Evolutionary conservation across 2,797 vertebrate species (phyloP).

Genomic region (Chrysocyon brachyurus): DNA sequence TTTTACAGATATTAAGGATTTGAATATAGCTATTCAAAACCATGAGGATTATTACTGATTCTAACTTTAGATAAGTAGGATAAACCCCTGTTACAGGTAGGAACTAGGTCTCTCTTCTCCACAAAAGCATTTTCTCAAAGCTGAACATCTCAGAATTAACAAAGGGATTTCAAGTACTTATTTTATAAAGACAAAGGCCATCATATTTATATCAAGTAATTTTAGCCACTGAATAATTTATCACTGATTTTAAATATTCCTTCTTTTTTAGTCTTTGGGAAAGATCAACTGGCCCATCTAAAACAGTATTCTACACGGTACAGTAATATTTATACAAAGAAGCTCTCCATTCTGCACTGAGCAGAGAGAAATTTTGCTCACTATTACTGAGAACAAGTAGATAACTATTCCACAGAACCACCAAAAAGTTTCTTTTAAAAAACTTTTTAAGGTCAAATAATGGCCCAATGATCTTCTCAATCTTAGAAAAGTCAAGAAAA

Average conservation of each 20-base stretch:
- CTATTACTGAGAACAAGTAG: neutral
- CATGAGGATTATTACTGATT: slow-evolving; percentile 15
- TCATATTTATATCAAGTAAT: neutral
- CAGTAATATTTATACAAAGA: slow-evolving; percentile 20
- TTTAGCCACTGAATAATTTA: slow-evolving; percentile 28
- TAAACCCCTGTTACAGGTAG: slow-evolving; percentile 24
- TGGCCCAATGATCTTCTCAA: neutral
- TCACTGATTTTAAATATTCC: slow-evolving; percentile 25
- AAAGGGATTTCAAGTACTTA: neutral
- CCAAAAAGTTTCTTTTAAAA: neutral
- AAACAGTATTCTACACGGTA: neutral
- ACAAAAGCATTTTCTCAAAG: slow-evolving; percentile 51
- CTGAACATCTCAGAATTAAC: slow-evolving; percentile 39
- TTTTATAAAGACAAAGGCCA: slow-evolving; percentile 42
- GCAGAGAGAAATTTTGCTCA: slow-evolving; percentile 19
- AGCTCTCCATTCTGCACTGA: neutral
- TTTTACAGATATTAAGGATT: slow-evolving; percentile 39
- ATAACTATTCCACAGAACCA: slow-evolving; percentile 1
- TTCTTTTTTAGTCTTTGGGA: slow-evolving; percentile 47
- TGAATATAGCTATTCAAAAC: slow-evolving; percentile 50
- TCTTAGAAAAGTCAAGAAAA: slow-evolving; percentile 40
- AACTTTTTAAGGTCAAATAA: slow-evolving; percentile 44
- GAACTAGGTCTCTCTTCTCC: slow-evolving; percentile 45
- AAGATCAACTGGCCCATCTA: slow-evolving; percentile 42
- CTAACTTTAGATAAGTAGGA: slow-evolving; percentile 46